Conservation (phyloP, 2,113 vertebrate species). For the Notiomystis cincta region DNA sequence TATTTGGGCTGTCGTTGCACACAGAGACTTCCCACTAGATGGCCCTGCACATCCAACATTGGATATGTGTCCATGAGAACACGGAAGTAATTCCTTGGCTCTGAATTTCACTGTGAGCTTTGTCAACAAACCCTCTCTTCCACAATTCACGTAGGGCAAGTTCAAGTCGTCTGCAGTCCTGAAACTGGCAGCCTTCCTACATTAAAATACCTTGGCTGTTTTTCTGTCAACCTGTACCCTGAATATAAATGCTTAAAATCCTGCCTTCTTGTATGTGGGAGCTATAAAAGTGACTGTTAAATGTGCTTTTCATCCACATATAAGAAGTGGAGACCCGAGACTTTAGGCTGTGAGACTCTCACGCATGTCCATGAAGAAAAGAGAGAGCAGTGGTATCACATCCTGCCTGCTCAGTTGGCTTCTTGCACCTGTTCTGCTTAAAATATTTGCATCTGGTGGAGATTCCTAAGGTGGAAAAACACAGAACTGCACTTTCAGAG, state of each 20-base stretch:
- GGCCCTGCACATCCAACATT: constrained; percentile 28
- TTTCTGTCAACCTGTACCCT: neutral
- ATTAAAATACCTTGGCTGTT: neutral
- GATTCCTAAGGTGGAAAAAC: neutral
- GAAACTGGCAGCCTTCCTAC: neutral
- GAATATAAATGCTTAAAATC: neutral
- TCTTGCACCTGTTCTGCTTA: neutral
- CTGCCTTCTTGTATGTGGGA: rapidly evolving
- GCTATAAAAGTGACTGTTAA: neutral
- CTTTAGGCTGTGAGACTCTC: neutral
- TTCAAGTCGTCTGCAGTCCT: neutral
- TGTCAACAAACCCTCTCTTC: neutral
- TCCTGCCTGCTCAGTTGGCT: neutral
- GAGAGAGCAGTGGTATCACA: neutral
- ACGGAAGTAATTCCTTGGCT: neutral
- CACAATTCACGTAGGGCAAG: rapidly evolving
- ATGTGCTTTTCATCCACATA: neutral
- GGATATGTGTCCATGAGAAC: neutral
- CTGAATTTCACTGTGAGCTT: neutral
- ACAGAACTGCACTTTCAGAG: neutral
- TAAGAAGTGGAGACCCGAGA: neutral
- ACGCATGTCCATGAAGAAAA: neutral
- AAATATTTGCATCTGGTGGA: neutral
- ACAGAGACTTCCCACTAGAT: constrained; percentile 27
- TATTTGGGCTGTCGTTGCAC: neutral